phyloP scores from a whole-genome alignment of 2,113 vertebrate species.

The Halichoeres trimaculatus region DNA sequence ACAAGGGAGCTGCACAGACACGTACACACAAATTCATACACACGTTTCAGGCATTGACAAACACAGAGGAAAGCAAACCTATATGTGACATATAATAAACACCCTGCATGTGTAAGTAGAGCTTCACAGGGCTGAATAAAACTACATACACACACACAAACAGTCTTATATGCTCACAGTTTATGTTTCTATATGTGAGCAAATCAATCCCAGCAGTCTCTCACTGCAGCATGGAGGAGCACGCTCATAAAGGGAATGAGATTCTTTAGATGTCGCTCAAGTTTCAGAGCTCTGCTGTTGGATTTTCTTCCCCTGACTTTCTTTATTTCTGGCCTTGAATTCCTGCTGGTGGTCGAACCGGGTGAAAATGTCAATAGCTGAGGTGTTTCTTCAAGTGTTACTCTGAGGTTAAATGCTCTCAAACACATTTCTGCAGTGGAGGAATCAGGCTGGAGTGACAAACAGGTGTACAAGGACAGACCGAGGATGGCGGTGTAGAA shows the following conservation, averaged over 20 bases:
- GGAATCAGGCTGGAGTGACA: not conserved
- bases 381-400: not conserved
- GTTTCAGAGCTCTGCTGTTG: not conserved
- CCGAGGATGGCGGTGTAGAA: not conserved
- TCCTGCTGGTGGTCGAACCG: not conserved
- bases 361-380: slow-evolving; percentile 15
- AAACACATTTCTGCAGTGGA: not conserved
- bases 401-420: not conserved
- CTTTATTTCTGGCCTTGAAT: not conserved
- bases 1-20: slow-evolving; percentile 43
- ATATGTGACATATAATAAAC: slow-evolving; percentile 4
- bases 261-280: not conserved
- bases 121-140: slow-evolving; percentile 9
- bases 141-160: not conserved
- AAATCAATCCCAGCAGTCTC: not conserved
- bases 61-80: slow-evolving; percentile 20
- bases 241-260: not conserved
- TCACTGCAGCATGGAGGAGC: not conserved
- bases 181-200: not conserved
- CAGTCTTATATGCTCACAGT: not conserved
- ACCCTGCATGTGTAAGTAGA: not conserved
- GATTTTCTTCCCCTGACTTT: not conserved
- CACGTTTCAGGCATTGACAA: slow-evolving; percentile 12
- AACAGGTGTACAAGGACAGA: not conserved
- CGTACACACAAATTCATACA: slow-evolving; percentile 19